These are phyloP conservation scores for Drosophila formosana DNA, from an alignment of 2,888 invertebrate genomes.

Conservation along the genomic window DNA sequence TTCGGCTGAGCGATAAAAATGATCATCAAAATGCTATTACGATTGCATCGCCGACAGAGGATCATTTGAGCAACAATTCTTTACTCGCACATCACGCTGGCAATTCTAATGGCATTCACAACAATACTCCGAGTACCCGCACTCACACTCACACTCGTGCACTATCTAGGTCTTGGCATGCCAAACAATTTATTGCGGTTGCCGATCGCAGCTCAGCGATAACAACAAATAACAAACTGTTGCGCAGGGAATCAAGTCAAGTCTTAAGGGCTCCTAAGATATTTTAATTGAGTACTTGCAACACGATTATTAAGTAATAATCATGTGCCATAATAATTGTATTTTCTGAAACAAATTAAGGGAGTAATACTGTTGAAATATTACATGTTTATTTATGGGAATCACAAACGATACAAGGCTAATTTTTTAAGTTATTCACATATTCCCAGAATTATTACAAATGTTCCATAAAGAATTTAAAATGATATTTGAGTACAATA, in stretches of 20 bases:
- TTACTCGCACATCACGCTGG: constrained; percentile 42
- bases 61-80: constrained; percentile 30
- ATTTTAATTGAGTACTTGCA: constrained; percentile 12
- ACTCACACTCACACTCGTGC: neutral
- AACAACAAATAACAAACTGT: constrained; percentile 14
- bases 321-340: neutral
- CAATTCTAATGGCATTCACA: constrained; percentile 60
- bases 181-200: constrained; percentile 40
- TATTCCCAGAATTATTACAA: too few species aligned
- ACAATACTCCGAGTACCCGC: neutral
- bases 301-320: constrained; percentile 12
- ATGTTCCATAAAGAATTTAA: too few species aligned
- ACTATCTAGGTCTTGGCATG: constrained; percentile 51
- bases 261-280: constrained; percentile 2
- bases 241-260: neutral
- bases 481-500: too few species aligned
- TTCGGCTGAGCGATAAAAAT: constrained; percentile 70
- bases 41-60: constrained; percentile 52
- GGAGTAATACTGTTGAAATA: neutral
- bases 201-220: constrained; percentile 30
- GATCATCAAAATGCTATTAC: constrained; percentile 74
- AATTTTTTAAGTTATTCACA: too few species aligned
- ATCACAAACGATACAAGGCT: too few species aligned
- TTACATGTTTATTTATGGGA: too few species aligned
- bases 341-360: neutral